A percentile compares a stretch with the other conserved stretches of the same genome.
phyloP scores from a whole-genome alignment of 2,113 vertebrate genomes.

The Sorex fumeus region DNA sequence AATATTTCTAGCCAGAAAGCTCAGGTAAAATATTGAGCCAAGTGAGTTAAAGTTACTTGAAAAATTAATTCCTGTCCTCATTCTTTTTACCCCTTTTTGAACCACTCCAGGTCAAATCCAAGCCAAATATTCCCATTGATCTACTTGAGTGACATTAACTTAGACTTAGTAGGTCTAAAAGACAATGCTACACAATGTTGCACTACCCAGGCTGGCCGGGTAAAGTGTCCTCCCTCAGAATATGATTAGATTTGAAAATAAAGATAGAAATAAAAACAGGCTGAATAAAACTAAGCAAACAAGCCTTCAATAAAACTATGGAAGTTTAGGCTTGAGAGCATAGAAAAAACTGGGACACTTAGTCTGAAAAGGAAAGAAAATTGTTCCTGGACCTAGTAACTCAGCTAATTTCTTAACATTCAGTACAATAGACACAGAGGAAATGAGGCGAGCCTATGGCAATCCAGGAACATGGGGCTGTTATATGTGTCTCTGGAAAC shows the following conservation, averaged over 20 bases:
- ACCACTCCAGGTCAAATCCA: neutral
- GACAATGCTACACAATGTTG: neutral
- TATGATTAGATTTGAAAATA: no score
- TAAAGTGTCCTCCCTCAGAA: no score
- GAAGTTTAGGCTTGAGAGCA: neutral
- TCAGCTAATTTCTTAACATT: neutral
- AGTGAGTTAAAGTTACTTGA: neutral
- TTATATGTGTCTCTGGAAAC: no score
- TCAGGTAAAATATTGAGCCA: neutral
- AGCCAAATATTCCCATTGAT: neutral
- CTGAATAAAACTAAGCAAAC: neutral
- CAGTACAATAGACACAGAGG: neutral
- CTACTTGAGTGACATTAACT: neutral
- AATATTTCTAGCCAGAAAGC: no score
- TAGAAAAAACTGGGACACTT: neutral
- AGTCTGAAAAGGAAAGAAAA: neutral
- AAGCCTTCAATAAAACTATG: neutral
- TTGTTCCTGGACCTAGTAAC: neutral
- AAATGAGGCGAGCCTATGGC: neutral
- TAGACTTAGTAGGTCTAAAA: neutral
- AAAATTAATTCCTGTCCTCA: neutral
- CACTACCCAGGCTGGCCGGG: no score
- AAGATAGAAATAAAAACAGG: no score
- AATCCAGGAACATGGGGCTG: no score
- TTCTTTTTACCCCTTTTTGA: neutral